Percentiles rank a stretch among this genome's conserved stretches.
These are phyloP conservation scores for Nineta flava DNA, from an alignment of 2,888 invertebrate species.

Conservation along the genomic window DNA sequence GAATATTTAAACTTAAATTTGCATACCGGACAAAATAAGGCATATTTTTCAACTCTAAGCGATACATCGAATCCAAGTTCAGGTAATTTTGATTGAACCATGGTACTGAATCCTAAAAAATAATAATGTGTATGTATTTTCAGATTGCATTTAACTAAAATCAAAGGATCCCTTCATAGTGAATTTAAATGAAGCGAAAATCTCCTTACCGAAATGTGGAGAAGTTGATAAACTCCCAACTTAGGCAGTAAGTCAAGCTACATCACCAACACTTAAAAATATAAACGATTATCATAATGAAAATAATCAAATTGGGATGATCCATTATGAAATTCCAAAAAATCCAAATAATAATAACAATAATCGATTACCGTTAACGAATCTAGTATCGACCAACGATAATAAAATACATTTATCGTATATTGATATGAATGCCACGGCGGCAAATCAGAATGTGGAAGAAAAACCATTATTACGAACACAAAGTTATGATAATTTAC, in stretches of 20 bases:
- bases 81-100: not conserved
- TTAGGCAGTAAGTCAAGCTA: slow-evolving; percentile 4
- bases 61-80: slow-evolving; percentile 8
- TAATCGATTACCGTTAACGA: not conserved
- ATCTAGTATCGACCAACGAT: not conserved
- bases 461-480: not conserved
- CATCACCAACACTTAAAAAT: slow-evolving; percentile 3
- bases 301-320: not conserved
- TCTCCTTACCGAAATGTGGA: slow-evolving; percentile 2
- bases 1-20: slow-evolving; percentile 52
- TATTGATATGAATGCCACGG: slow-evolving; percentile 1
- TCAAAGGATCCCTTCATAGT: slow-evolving; percentile 8
- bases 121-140: slow-evolving; percentile 3
- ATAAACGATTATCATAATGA: not conserved
- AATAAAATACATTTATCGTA: not conserved
- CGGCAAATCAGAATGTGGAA: not conserved
- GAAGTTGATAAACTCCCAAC: slow-evolving; percentile 9
- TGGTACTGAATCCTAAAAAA: not conserved
- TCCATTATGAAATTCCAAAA: not conserved
- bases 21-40: slow-evolving; percentile 46
- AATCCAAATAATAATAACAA: not conserved
- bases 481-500: not conserved
- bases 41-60: slow-evolving; percentile 33
- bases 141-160: slow-evolving; percentile 9
- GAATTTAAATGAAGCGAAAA: slow-evolving; percentile 9